Base-by-base conservation (phyloP, 2,113 vertebrate species). In the Mesitornis unicolor region DNA sequence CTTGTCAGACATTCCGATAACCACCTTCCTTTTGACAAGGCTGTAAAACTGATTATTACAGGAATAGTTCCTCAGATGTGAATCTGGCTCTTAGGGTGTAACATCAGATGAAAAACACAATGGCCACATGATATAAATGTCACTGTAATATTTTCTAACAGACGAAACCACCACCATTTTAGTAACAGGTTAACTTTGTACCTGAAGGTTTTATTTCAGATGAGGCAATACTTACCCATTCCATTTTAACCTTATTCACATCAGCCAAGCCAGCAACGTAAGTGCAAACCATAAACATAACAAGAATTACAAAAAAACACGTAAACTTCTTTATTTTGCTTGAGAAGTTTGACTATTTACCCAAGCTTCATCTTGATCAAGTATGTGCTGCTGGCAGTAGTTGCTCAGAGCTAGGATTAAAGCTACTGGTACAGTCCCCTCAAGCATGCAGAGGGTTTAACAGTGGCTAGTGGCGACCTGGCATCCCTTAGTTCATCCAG, bases 1-100 rank as follows among this genome's bases (percentile, higher is more conserved):
- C 82, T 92, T 92, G 93, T 93, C 94, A 96, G 93, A 33, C 0
- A 11, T 60, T 84, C 31, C 75, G 61, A 87, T 75, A 75, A 92
- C 84, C 40, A 77, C 42, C 61, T 77, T 73, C 42, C 51, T 71
- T 78, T 36, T 70, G 64, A 89, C 92, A 96, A 68, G 28, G 24
- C 14, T 45, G 11, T 8, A 59, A 78, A 88, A 28, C 40, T 76
- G 42, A 80, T 95, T 91, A 85, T 61, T 83, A 88, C 18, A 13
- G 59, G 80, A 80, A 45, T 5, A 69, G 25, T 22, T 88, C 50
- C 63, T 83, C 13, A 16, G 71, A 70, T 51, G 21, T 40, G 50
- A 16, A 71, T 56, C 45, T 61, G 59, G 42, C 50, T 89, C 69
- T 63, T 0, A 1, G 42, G 24, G 51, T 47, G 53, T 18, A 65